Conservation (phyloP, 2,113 vertebrate species). For the Colossoma macropomum region DNA sequence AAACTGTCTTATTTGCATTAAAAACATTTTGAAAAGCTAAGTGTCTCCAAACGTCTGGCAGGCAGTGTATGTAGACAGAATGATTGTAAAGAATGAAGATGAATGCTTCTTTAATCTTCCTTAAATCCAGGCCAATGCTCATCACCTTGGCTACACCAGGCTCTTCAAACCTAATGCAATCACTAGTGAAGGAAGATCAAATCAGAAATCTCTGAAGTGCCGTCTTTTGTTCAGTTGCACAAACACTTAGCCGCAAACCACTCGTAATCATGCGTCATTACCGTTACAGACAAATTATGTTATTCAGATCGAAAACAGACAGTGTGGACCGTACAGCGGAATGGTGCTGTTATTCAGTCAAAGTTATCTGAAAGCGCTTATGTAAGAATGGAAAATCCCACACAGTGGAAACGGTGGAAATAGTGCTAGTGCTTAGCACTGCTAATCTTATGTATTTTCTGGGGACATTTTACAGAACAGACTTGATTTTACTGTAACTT, state of each 20-base stretch:
- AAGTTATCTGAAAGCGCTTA: not conserved
- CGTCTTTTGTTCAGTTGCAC: slow-evolving; percentile 35
- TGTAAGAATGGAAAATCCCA: not conserved
- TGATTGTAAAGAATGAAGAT: slow-evolving; percentile 10
- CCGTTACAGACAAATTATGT: not conserved
- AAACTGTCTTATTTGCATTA: too few species aligned
- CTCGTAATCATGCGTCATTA: slow-evolving; percentile 16
- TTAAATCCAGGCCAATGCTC: not conserved
- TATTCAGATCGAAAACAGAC: slow-evolving; percentile 35
- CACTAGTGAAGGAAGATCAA: slow-evolving; percentile 26
- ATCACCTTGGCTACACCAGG: slow-evolving; percentile 21
- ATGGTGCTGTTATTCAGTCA: not conserved
- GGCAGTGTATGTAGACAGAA: not conserved
- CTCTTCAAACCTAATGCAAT: slow-evolving; percentile 42
- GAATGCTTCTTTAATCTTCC: slow-evolving; percentile 10
- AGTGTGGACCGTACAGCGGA: not conserved
- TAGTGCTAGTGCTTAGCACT: not conserved
- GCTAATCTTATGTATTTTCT: not conserved
- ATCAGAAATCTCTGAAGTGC: slow-evolving; percentile 33
- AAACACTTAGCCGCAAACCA: slow-evolving; percentile 39
- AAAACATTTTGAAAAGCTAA: too few species aligned
- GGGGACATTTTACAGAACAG: too few species aligned
- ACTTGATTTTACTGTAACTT: too few species aligned
- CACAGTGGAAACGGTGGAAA: not conserved
- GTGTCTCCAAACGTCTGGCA: too few species aligned